Conservation (phyloP, 2,113 vertebrate genomes). For the Colistium nudipinnis region DNA sequence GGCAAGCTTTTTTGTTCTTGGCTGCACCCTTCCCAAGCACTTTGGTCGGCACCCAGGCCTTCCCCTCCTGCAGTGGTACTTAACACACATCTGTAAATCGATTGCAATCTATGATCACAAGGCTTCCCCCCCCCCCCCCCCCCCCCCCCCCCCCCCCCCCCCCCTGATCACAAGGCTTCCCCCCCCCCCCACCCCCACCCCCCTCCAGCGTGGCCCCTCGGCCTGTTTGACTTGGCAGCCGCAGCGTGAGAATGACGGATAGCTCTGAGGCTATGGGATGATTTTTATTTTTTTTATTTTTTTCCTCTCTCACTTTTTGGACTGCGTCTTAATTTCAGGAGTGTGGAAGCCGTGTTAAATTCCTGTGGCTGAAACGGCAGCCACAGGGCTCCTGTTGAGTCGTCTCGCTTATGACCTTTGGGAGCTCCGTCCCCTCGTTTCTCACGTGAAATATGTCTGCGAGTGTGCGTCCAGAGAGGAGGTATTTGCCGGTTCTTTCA, state of each 20-base stretch:
- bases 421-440: slow-evolving; percentile 52
- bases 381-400: slow-evolving; percentile 59
- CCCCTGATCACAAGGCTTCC: slow-evolving; percentile 52
- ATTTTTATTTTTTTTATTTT: slow-evolving; percentile 78
- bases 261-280: slow-evolving; percentile 49
- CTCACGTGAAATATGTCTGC: slow-evolving; percentile 26
- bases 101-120: slow-evolving; percentile 63
- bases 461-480: slow-evolving; percentile 7
- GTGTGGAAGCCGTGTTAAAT: slow-evolving; percentile 57
- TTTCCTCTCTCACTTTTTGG: no score
- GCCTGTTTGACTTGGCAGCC: slow-evolving; percentile 70
- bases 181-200: no score
- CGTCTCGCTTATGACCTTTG: slow-evolving; percentile 58
- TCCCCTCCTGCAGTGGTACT: slow-evolving; percentile 55
- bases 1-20: slow-evolving; percentile 30
- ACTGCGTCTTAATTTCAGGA: slow-evolving; percentile 59
- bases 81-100: slow-evolving; percentile 60
- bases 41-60: slow-evolving; percentile 35
- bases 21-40: background rate
- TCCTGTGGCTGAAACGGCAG: slow-evolving; percentile 61
- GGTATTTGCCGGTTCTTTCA: slow-evolving; percentile 46
- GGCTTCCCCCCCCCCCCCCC: slow-evolving; percentile 55
- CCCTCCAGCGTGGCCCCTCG: background rate
- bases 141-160: slow-evolving; percentile 63
- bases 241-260: slow-evolving; percentile 67